phyloP scores from a whole-genome alignment of 2,888 invertebrate species.

The Alcis repandata region DNA sequence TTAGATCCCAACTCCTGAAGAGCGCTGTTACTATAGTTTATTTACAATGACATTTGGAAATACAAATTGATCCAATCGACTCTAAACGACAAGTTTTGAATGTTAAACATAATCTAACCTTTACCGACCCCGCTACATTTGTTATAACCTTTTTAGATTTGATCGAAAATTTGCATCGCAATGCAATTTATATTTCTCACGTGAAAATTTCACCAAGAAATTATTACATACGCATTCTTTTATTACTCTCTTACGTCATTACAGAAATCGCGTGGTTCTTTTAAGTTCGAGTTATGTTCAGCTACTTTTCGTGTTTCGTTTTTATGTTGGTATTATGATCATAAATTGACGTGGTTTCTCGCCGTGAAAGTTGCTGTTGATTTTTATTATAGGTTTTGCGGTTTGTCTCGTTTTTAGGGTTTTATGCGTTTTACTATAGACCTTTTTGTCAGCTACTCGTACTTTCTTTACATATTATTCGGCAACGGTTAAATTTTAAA shows the following conservation, averaged over 20 bases:
- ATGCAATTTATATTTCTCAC: slow-evolving; percentile 21
- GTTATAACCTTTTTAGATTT: slow-evolving; percentile 17
- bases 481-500: too few relatives aligned
- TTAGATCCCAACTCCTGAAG: too few relatives aligned
- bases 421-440: slow-evolving; percentile 2
- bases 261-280: slow-evolving; percentile 22
- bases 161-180: slow-evolving; percentile 21
- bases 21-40: not conserved
- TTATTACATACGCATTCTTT: slow-evolving; percentile 16
- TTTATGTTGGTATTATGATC: slow-evolving; percentile 32
- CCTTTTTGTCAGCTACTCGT: not conserved
- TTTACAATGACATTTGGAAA: slow-evolving; percentile 29
- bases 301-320: slow-evolving; percentile 21
- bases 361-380: slow-evolving; percentile 31
- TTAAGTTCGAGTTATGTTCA: slow-evolving; percentile 19
- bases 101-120: slow-evolving; percentile 13
- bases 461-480: not conserved
- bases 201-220: slow-evolving; percentile 26
- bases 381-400: slow-evolving; percentile 28
- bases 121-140: not conserved
- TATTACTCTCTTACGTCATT: slow-evolving; percentile 28
- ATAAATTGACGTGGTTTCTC: slow-evolving; percentile 35
- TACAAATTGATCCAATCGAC: slow-evolving; percentile 35
- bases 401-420: slow-evolving; percentile 18
- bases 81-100: slow-evolving; percentile 4